Conservation (phyloP, 2,888 invertebrate species). For the Eurytoma adleriae region DNA sequence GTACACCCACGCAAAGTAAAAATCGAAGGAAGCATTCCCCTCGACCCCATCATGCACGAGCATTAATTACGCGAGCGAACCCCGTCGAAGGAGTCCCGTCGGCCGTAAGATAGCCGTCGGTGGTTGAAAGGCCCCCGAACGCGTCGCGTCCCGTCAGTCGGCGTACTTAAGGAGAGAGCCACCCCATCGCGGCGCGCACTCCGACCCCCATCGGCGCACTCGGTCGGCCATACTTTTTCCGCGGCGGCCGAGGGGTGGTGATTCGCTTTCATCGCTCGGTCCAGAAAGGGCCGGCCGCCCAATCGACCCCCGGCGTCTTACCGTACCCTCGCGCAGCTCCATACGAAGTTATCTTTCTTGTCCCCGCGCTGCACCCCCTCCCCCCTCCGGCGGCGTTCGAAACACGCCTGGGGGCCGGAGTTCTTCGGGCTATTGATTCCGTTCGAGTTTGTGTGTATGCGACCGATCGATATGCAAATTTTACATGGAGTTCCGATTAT, state of each 20-base stretch:
- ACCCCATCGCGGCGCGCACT: neutral
- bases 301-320: slow-evolving; percentile 74
- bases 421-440: slow-evolving; percentile 53
- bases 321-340: slow-evolving; percentile 31
- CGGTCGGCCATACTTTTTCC: slow-evolving; percentile 53
- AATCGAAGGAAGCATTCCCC: neutral
- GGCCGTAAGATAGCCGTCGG: slow-evolving; percentile 42
- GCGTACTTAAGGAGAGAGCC: neutral
- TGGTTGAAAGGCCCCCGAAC: slow-evolving; percentile 18
- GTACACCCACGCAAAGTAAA: neutral
- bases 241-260: slow-evolving; percentile 7
- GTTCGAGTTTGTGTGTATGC: neutral
- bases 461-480: slow-evolving; percentile 37
- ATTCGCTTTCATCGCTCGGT: slow-evolving; percentile 47
- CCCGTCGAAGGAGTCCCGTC: slow-evolving; percentile 39
- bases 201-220: neutral
- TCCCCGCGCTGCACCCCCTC: neutral
- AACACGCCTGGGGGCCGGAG: slow-evolving; percentile 48
- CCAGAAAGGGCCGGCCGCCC: slow-evolving; percentile 65
- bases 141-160: too few relatives aligned
- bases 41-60: neutral
- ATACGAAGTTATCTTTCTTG: slow-evolving; percentile 55
- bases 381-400: slow-evolving; percentile 10
- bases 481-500: too few relatives aligned
- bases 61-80: slow-evolving; percentile 38